Percentiles rank a stretch among this genome's conserved stretches.
Evolutionary conservation across 2,888 invertebrate species (phyloP).

Genomic region (Seladonia tumulorum): DNA sequence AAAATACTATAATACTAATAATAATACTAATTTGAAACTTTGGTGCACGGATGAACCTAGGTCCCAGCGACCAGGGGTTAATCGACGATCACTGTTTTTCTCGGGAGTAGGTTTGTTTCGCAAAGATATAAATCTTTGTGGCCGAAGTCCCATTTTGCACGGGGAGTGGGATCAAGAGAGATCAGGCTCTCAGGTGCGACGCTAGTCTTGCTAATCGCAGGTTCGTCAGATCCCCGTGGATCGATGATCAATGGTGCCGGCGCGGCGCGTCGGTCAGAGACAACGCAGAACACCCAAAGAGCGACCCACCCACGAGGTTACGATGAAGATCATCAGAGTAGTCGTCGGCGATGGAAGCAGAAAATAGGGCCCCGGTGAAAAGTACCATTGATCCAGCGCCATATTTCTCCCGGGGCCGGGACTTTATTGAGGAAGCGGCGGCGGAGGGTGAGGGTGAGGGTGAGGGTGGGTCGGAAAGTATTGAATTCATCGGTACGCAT

Average conservation of each 20-base stretch:
- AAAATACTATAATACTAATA: too few relatives aligned
- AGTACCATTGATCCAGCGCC: constrained; percentile 61
- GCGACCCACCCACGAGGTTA: constrained; percentile 46
- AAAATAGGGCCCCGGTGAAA: constrained; percentile 52
- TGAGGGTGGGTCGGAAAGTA: constrained; percentile 59
- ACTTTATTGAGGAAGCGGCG: constrained; percentile 70
- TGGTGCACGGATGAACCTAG: too few relatives aligned
- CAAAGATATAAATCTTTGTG: too few relatives aligned
- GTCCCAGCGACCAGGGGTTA: too few relatives aligned
- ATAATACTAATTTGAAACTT: too few relatives aligned
- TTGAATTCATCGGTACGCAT: constrained; percentile 79
- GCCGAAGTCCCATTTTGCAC: too few relatives aligned
- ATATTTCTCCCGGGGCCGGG: constrained; percentile 62
- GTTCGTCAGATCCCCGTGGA: neutral
- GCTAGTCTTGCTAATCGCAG: constrained; percentile 2
- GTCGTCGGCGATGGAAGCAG: constrained; percentile 1
- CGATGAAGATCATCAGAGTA: constrained; percentile 21
- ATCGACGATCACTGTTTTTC: too few relatives aligned
- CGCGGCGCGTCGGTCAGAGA: constrained; percentile 7
- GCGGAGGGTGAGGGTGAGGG: neutral
- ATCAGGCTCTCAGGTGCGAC: neutral
- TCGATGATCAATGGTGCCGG: neutral
- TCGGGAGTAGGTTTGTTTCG: too few relatives aligned
- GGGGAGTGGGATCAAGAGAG: too few relatives aligned
- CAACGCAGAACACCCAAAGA: constrained; percentile 15